Conservation (phyloP, 2,888 invertebrate species). For the Belgica antarctica region DNA sequence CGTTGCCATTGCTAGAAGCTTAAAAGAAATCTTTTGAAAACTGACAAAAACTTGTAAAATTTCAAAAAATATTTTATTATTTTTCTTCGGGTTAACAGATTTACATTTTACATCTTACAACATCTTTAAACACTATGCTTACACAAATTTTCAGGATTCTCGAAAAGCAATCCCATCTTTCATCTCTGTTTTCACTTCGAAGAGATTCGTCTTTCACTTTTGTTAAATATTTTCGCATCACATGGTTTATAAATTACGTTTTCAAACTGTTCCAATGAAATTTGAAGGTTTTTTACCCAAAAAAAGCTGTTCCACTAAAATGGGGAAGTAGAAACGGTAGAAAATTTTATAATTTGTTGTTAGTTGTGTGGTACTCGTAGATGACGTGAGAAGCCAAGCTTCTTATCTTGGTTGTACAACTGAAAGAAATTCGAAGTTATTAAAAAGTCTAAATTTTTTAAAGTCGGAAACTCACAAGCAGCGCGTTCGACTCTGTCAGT, state of each 20-base stretch:
- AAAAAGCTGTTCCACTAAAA: too few relatives aligned
- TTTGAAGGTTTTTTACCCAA: background rate
- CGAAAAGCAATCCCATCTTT: background rate
- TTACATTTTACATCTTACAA: slow-evolving; percentile 9
- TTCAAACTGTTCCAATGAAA: background rate
- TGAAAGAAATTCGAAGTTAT: slow-evolving; percentile 7
- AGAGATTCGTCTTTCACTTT: background rate
- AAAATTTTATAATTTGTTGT: too few relatives aligned
- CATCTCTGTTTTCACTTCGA: background rate
- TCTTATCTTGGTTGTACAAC: slow-evolving; percentile 41
- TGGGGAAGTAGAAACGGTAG: too few relatives aligned
- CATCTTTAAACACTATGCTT: background rate
- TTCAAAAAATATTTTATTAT: slow-evolving; percentile 10
- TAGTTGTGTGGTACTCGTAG: too few relatives aligned
- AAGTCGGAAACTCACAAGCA: slow-evolving; percentile 30
- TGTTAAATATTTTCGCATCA: too few relatives aligned
- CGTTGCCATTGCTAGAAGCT: too few relatives aligned
- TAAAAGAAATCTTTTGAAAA: too few relatives aligned
- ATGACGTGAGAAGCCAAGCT: too few relatives aligned
- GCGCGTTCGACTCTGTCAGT: slow-evolving; percentile 25
- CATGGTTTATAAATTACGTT: too few relatives aligned
- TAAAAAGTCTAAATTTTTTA: background rate
- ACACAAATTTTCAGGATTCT: background rate
- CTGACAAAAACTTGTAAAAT: background rate
- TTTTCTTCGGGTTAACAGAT: background rate